Percentiles rank a stretch among this genome's conserved stretches.
These are phyloP conservation scores for Disparrhopalites patrizii DNA, from an alignment of 2,888 invertebrate species.

Conservation along the genomic window DNA sequence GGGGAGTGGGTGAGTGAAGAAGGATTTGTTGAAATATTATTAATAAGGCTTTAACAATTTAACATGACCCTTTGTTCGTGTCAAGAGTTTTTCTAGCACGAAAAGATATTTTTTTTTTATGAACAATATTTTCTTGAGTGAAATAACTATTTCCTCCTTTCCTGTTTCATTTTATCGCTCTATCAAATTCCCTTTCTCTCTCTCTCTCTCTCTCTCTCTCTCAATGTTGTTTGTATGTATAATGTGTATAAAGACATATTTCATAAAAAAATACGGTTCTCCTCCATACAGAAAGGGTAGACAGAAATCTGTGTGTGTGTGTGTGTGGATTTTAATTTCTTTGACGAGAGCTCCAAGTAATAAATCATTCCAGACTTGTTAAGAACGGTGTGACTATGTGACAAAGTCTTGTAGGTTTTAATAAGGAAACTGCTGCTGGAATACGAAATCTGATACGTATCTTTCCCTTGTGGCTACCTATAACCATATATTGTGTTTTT, in stretches of 20 bases:
- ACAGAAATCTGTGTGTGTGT: too few species aligned
- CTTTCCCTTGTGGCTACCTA: constrained; percentile 8
- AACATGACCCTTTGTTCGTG: too few species aligned
- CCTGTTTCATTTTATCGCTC: constrained; percentile 15
- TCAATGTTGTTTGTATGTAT: not conserved
- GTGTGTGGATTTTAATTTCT: constrained; percentile 13
- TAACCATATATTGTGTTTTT: too few species aligned
- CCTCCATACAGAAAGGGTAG: too few species aligned
- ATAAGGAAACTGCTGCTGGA: constrained; percentile 27
- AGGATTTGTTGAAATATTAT: too few species aligned
- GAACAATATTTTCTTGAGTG: too few species aligned
- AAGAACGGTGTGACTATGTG: constrained; percentile 19
- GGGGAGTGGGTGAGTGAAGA: too few species aligned
- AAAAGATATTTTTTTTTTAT: not conserved
- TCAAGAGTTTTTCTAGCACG: constrained; percentile 4
- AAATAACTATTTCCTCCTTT: constrained; percentile 14
- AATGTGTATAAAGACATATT: constrained; percentile 3
- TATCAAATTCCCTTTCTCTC: not conserved
- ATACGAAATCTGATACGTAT: constrained; percentile 21
- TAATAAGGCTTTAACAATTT: too few species aligned
- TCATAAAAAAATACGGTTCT: too few species aligned
- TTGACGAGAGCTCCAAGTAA: constrained; percentile 17
- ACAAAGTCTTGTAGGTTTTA: constrained; percentile 19
- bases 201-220: not conserved
- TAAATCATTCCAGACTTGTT: constrained; percentile 22